Conservation (phyloP, 2,797 vertebrate genomes). For the Monodelphis domestica region DNA sequence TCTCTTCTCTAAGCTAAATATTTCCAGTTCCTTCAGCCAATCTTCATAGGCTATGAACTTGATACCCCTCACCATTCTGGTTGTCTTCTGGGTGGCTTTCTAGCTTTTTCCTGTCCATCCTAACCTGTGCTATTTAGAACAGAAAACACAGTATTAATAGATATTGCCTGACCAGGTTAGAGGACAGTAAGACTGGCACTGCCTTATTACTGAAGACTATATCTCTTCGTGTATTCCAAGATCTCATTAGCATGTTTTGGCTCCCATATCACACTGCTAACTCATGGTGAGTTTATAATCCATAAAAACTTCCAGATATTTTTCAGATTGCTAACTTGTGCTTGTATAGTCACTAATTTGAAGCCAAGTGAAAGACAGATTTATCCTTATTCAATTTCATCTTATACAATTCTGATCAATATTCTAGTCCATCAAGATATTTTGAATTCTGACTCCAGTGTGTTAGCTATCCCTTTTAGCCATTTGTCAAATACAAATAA, state of each 20-base stretch:
- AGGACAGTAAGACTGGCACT: neutral
- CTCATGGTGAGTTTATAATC: neutral
- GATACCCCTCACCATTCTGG: neutral
- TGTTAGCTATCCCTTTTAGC: too few relatives aligned
- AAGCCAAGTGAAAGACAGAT: too few relatives aligned
- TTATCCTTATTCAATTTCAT: too few relatives aligned
- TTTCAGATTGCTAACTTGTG: neutral
- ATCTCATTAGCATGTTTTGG: neutral
- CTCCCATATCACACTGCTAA: neutral
- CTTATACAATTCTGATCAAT: too few relatives aligned
- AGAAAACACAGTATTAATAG: neutral
- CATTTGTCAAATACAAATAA: too few relatives aligned
- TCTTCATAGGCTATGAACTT: neutral
- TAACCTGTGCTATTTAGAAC: neutral
- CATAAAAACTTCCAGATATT: neutral
- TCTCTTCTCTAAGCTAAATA: neutral
- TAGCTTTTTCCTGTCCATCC: neutral
- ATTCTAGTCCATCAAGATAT: too few relatives aligned
- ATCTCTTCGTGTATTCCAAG: neutral
- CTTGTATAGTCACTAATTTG: too few relatives aligned
- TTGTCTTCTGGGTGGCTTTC: neutral
- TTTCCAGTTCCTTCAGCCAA: neutral
- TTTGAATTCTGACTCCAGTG: too few relatives aligned
- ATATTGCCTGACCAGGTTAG: neutral
- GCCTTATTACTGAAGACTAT: neutral